Evolutionary conservation across 2,888 invertebrate genomes (phyloP).

Genomic region (Torymus aiolomorphi): DNA sequence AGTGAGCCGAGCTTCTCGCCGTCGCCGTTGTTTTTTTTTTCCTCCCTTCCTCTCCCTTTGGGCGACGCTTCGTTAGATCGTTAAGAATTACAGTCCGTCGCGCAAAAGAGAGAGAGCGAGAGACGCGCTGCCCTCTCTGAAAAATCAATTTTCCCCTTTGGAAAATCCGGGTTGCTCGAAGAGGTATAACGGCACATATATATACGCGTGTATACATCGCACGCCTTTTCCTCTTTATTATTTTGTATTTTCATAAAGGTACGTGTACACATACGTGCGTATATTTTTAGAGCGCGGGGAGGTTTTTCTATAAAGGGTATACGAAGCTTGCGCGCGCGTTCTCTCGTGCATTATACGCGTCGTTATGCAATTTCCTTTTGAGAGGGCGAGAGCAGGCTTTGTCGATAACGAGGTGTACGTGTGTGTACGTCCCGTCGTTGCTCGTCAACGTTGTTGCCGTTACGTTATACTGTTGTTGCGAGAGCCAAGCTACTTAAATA

Average conservation of each 20-base stretch:
- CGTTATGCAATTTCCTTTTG: conserved; percentile 46
- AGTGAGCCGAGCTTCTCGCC: conserved; percentile 65
- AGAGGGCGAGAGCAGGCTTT: background rate
- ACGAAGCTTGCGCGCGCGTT: conserved; percentile 13
- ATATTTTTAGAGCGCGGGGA: background rate
- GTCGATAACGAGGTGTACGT: background rate
- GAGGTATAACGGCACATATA: no score
- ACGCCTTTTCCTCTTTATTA: conserved; percentile 8
- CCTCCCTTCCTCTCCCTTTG: conserved; percentile 3
- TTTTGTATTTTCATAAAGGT: conserved; percentile 10
- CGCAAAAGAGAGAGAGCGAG: conserved; percentile 15
- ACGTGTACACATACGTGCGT: background rate
- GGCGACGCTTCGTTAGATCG: conserved; percentile 68
- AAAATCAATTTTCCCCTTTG: conserved; percentile 35
- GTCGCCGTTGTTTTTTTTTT: conserved; percentile 41
- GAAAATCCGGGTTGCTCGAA: conserved; percentile 6
- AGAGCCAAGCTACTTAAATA: background rate
- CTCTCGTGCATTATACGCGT: conserved; percentile 61
- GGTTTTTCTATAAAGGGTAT: conserved; percentile 39
- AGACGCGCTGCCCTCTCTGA: background rate
- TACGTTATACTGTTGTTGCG: background rate
- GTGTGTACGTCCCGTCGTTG: background rate
- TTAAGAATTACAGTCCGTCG: conserved; percentile 68
- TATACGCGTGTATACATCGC: no score
- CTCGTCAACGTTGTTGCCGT: background rate